These are phyloP conservation scores for Prosopocoilus inquinatus DNA, from an alignment of 2,888 invertebrate genomes.

Conservation along the genomic window DNA sequence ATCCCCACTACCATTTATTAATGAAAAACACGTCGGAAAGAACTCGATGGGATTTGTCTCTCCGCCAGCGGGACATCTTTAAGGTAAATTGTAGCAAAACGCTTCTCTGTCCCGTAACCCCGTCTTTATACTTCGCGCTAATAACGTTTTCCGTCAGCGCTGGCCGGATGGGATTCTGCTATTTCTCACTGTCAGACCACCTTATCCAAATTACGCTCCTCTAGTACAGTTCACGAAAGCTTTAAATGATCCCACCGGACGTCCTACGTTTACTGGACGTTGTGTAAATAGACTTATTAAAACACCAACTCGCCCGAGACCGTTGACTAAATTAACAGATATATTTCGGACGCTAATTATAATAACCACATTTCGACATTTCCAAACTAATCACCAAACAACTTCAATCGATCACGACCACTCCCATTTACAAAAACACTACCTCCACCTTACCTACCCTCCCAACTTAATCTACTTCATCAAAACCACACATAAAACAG, in stretches of 20 bases:
- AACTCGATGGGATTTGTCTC: constrained; percentile 12
- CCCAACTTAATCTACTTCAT: too few species aligned
- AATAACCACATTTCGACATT: too few species aligned
- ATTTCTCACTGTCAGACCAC: constrained; percentile 48
- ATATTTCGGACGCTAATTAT: too few species aligned
- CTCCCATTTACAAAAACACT: too few species aligned
- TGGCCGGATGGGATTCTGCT: constrained; percentile 44
- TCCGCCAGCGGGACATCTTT: constrained; percentile 19
- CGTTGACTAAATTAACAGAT: too few species aligned
- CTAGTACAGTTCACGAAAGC: constrained; percentile 41
- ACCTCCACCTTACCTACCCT: too few species aligned
- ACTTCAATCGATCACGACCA: too few species aligned
- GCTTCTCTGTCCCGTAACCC: constrained; percentile 11
- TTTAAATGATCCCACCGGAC: constrained; percentile 45
- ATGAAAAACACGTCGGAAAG: constrained; percentile 37
- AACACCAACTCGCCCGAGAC: too few species aligned
- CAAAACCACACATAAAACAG: too few species aligned
- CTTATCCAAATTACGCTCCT: constrained; percentile 46
- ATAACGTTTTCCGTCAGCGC: constrained; percentile 41
- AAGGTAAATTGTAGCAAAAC: constrained; percentile 7
- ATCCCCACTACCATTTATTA: constrained; percentile 38
- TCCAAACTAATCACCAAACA: too few species aligned
- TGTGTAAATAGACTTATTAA: too few species aligned
- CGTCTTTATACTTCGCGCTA: constrained; percentile 23
- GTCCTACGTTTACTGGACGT: too few species aligned